Evolutionary conservation across 2,888 invertebrate species (phyloP), one percentile per base, ranked within the genome.

Genomic region (Ditula angustiorana): DNA sequence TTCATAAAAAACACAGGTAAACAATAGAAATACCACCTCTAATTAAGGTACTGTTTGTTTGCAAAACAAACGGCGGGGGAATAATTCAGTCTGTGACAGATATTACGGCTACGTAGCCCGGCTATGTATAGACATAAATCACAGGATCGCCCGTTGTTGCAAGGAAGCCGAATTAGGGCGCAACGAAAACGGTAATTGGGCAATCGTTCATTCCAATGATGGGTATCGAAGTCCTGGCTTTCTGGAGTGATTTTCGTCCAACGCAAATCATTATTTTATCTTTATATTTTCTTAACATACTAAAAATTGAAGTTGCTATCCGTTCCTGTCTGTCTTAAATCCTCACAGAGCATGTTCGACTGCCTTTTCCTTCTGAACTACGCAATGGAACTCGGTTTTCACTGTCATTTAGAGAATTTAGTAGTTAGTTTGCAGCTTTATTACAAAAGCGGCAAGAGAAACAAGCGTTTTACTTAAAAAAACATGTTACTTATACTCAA

Each of bases 71-170:
- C 33, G 53, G 33, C 60, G 5, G 11, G 44, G 16, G 30, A 61
- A 61, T 61, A 61, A 61, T 53, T 53, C 61, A 61, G 53, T 46
- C 19, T 46, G 61, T 23, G 61, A 61, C 61, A 61, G 61, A 53
- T 50, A 50, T 50, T 59, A 33, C 47, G 21, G 33, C 47, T n/a
- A 26, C 24, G 4, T 10, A 41, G 41, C 19, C 30, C 1, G 10
- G 23, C 30, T 37, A 16, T 16, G 41, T 21, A 47, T 19, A 44
- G 33, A 16, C 5, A 59, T 49, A 46, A 44, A 60, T 61, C 28
- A 44, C 2, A 30, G 13, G 41, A 59, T 35, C 37, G 50, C 16
- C 7, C 23, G 33, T 21, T 28, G 11, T 26, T 11, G 23, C 44
- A 52, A 41, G 33, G 21, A 49, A 16, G 35, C 11, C 30, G 44